Percentiles rank a stretch among this genome's conserved stretches.
phyloP scores from a whole-genome alignment of 2,113 vertebrate species.

The Prinia subflava region DNA sequence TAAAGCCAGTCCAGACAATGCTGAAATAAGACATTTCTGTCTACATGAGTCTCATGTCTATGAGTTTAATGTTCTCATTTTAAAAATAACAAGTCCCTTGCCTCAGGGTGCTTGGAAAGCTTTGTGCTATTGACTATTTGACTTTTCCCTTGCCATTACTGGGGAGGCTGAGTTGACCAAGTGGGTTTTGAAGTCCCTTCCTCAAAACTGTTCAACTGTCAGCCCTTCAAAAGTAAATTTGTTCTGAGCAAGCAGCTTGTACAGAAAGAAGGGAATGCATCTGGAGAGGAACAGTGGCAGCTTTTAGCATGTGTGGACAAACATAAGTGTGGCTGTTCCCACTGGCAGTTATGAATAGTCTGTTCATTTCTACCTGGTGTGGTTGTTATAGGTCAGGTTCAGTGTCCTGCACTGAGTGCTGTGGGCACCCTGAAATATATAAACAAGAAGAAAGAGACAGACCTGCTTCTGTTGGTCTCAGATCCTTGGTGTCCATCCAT shows the following conservation, averaged over 20 bases:
- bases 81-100: not conserved
- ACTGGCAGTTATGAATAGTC: not conserved
- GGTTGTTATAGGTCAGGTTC: not conserved
- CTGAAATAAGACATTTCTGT: not conserved
- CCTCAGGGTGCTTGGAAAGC: not conserved
- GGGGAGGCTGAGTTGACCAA: not conserved
- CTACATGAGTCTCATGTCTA: not conserved
- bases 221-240: not conserved
- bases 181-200: not conserved
- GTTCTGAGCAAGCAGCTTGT: not conserved
- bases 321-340: not conserved
- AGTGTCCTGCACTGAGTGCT: not conserved
- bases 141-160: not conserved
- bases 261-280: not conserved
- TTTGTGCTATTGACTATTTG: not conserved
- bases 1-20: not conserved
- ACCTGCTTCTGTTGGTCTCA: not conserved
- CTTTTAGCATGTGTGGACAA: accelerated
- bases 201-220: not conserved
- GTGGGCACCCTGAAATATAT: not conserved
- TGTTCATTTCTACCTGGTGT: not conserved
- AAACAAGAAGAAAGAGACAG: not conserved
- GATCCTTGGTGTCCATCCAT: not conserved
- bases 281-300: not conserved
- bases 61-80: not conserved